Percentiles rank a stretch among this genome's conserved stretches.
Evolutionary conservation across 2,797 vertebrate genomes (phyloP).

Genomic region (Calcarius lapponicus): DNA sequence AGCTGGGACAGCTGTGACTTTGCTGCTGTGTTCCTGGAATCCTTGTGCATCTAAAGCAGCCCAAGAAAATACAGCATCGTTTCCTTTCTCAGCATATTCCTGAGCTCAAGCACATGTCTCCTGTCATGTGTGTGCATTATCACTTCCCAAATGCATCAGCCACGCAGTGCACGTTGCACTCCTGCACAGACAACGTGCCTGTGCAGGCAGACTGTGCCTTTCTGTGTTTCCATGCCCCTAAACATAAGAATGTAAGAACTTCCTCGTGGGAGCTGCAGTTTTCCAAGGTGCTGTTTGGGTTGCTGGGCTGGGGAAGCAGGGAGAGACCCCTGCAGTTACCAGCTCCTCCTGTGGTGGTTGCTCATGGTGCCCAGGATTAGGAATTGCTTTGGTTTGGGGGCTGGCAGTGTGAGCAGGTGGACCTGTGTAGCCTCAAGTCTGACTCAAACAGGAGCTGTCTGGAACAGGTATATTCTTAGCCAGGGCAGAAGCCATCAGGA

Average conservation of each 20-base stretch:
- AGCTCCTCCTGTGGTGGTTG: not conserved
- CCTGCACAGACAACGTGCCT: not conserved
- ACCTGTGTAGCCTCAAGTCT: not conserved
- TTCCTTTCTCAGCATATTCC: not conserved
- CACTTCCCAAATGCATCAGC: not conserved
- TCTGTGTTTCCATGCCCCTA: not conserved
- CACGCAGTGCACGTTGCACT: rapidly evolving
- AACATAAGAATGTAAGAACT: not conserved
- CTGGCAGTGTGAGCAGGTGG: not conserved
- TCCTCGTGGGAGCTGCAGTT: not conserved
- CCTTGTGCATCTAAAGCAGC: not conserved
- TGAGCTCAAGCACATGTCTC: not conserved
- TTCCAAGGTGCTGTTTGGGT: not conserved
- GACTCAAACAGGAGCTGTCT: not conserved
- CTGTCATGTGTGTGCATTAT: not conserved
- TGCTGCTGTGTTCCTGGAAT: not conserved
- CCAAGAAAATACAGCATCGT: rapidly evolving
- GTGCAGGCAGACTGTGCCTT: not conserved
- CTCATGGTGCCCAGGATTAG: not conserved
- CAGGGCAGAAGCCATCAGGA: not conserved
- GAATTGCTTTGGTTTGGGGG: not conserved
- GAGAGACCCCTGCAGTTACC: not conserved
- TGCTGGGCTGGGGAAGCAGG: not conserved
- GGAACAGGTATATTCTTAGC: not conserved
- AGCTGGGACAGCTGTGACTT: not conserved